A percentile compares a stretch with the other conserved stretches of the same genome.
These are phyloP conservation scores for Nephrotoma appendiculata DNA, from an alignment of 2,888 invertebrate species.

Conservation along the genomic window DNA sequence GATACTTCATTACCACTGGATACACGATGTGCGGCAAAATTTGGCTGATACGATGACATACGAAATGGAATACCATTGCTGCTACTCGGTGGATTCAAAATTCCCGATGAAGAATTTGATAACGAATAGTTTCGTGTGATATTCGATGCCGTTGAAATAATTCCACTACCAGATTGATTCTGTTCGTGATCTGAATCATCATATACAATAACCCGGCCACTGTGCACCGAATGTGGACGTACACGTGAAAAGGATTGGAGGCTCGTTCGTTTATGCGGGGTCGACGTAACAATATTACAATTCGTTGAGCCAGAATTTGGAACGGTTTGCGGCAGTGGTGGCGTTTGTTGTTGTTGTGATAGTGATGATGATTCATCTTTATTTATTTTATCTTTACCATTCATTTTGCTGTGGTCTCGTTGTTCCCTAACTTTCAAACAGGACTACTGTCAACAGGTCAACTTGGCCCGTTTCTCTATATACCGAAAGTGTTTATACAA, in stretches of 20 bases:
- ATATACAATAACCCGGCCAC: conserved; percentile 62
- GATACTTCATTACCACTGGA: conserved; percentile 33
- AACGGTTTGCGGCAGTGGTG: background rate
- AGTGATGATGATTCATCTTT: background rate
- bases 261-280: background rate
- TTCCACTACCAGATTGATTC: background rate
- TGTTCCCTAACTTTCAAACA: background rate
- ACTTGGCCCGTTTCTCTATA: background rate
- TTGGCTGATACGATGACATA: conserved; percentile 29
- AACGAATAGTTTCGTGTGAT: background rate
- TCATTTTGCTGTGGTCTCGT: background rate
- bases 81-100: background rate
- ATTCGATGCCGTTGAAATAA: background rate
- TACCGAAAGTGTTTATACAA: background rate
- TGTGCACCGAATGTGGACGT: conserved; percentile 46
- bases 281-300: background rate
- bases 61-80: conserved; percentile 17
- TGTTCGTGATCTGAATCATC: conserved; percentile 52
- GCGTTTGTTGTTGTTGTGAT: background rate
- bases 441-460: background rate
- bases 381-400: background rate
- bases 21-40: conserved; percentile 23
- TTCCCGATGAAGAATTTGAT: background rate
- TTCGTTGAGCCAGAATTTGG: background rate
- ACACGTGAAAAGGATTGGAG: conserved; percentile 5